Evolutionary conservation across 2,113 vertebrate species (phyloP).

Genomic region (Sphaerodactylus townsendi): DNA sequence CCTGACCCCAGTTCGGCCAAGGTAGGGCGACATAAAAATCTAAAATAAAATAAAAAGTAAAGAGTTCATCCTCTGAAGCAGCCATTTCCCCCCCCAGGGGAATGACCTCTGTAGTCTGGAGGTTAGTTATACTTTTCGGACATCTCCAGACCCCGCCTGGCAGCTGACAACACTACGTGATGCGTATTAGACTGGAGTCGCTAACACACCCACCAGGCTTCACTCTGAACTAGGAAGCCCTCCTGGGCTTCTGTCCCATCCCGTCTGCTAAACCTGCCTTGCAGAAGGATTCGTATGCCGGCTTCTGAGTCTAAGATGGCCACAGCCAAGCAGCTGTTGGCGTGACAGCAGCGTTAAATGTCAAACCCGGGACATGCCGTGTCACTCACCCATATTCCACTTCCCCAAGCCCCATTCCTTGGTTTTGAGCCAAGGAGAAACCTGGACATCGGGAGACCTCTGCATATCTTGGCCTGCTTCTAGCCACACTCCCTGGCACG

Average conservation of each 20-base stretch:
- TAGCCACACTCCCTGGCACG: not conserved
- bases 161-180: too few species aligned
- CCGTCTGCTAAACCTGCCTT: not conserved
- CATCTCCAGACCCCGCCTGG: too few species aligned
- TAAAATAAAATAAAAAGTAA: too few species aligned
- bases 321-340: constrained; percentile 58
- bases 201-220: too few species aligned
- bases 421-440: constrained; percentile 51
- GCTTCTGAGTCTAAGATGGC: constrained; percentile 33
- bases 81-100: too few species aligned
- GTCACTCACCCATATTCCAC: constrained; percentile 34
- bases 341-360: constrained; percentile 52
- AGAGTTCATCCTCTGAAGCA: too few species aligned
- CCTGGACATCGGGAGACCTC: constrained; percentile 57
- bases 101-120: too few species aligned
- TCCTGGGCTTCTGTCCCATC: not conserved
- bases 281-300: constrained; percentile 40
- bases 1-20: too few species aligned
- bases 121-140: too few species aligned
- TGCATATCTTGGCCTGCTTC: constrained; percentile 28
- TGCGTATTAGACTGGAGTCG: not conserved
- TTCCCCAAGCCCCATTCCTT: constrained; percentile 56
- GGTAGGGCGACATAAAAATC: too few species aligned
- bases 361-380: constrained; percentile 58
- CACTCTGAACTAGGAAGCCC: not conserved